These are phyloP conservation scores for Ceyx melanurus DNA, from an alignment of 2,113 vertebrate genomes.

Conservation along the genomic window DNA sequence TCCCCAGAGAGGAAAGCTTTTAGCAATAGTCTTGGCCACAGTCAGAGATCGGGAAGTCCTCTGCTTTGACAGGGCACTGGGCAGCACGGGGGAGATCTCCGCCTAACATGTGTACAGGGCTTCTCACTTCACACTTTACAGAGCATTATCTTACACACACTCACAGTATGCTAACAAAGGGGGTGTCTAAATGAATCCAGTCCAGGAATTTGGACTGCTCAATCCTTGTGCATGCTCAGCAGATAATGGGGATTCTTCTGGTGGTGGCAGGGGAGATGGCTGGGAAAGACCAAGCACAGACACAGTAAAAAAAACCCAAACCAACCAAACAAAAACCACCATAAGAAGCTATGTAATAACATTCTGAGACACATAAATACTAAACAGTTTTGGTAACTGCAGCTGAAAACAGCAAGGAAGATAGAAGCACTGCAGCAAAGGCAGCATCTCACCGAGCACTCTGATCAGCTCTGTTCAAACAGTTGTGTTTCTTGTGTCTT, in stretches of 20 bases:
- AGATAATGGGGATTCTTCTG: too few species aligned
- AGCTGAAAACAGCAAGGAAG: neutral
- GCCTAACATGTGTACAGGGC: too few species aligned
- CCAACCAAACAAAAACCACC: neutral
- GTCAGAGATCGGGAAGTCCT: neutral
- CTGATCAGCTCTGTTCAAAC: neutral
- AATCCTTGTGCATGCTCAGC: too few species aligned
- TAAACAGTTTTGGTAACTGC: neutral
- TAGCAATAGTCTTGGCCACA: neutral
- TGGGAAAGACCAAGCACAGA: neutral
- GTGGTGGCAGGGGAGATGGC: neutral
- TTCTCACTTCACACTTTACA: too few species aligned
- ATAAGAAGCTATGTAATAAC: neutral
- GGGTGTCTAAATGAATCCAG: too few species aligned
- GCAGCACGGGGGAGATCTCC: too few species aligned
- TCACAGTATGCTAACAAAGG: too few species aligned
- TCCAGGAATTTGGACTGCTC: too few species aligned
- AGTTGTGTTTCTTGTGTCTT: neutral
- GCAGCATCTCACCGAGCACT: neutral
- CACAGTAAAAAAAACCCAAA: neutral
- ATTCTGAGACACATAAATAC: rapidly evolving
- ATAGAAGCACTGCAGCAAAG: rapidly evolving
- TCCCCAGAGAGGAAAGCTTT: neutral
- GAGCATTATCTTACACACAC: too few species aligned
- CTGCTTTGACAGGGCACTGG: too few species aligned